Percentiles rank a stretch among this genome's conserved stretches.
Evolutionary conservation across 2,797 vertebrate species (phyloP).

Genomic region (Sebastes diaconus): DNA sequence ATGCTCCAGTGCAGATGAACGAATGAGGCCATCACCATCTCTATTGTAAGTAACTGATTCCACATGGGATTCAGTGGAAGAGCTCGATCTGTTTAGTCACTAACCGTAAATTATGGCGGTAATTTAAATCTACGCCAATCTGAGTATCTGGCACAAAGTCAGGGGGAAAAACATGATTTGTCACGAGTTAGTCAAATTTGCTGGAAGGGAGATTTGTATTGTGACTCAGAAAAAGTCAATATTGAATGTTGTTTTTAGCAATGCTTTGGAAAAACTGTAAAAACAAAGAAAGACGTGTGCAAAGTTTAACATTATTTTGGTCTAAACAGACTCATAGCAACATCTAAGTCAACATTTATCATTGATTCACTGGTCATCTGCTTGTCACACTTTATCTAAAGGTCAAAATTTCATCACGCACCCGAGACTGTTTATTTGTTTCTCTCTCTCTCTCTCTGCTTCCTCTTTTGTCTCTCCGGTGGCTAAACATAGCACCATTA

Average conservation of each 20-base stretch:
- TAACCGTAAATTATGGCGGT: constrained; percentile 68
- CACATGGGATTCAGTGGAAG: constrained; percentile 57
- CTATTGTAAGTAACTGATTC: constrained; percentile 48
- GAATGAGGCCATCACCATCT: constrained; percentile 18
- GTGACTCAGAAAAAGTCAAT: constrained; percentile 16
- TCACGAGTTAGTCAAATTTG: constrained; percentile 72
- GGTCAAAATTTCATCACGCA: constrained; percentile 18
- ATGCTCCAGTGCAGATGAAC: constrained; percentile 39
- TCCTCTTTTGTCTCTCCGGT: constrained; percentile 12
- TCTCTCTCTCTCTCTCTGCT: not conserved
- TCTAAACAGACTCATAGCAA: not conserved
- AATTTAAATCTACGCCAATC: constrained; percentile 65
- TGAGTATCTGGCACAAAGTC: constrained; percentile 41
- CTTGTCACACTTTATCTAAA: constrained; percentile 7
- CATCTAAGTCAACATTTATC: not conserved
- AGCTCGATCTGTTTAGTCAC: constrained; percentile 72
- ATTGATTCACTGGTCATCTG: not conserved
- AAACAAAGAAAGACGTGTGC: not conserved
- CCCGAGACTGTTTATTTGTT: not conserved
- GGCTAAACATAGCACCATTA: constrained; percentile 15
- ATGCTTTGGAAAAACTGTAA: constrained; percentile 7
- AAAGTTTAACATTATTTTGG: not conserved
- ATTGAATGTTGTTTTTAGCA: not conserved
- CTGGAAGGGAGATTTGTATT: constrained; percentile 18
- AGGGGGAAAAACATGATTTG: constrained; percentile 66